Conservation (phyloP, 2,888 invertebrate genomes). For the Ryuthela nishihirai region DNA sequence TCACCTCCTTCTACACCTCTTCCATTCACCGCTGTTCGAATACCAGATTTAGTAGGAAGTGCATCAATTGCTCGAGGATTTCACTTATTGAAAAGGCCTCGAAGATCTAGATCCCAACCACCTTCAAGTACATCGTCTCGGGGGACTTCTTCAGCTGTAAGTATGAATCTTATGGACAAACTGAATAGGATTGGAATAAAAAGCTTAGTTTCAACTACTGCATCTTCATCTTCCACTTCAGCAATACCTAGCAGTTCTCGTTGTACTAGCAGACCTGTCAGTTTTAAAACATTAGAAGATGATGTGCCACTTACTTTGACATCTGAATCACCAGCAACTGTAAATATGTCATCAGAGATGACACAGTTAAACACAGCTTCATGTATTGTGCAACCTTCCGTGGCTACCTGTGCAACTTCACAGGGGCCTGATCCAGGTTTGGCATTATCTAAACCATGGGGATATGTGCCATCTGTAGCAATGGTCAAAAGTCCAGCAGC, state of each 20-base stretch:
- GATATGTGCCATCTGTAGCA: constrained; percentile 31
- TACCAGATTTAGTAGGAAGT: constrained; percentile 31
- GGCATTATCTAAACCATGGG: constrained; percentile 24
- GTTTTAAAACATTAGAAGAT: constrained; percentile 11
- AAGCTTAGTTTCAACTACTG: constrained; percentile 22
- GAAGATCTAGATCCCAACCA: constrained; percentile 25
- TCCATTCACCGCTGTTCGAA: constrained; percentile 29
- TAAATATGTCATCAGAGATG: neutral
- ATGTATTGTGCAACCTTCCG: neutral
- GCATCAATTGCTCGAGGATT: constrained; percentile 33
- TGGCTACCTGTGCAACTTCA: neutral
- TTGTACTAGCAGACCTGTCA: constrained; percentile 1
- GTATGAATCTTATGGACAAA: constrained; percentile 29
- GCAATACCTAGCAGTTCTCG: constrained; percentile 1
- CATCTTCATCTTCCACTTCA: neutral
- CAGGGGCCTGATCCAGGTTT: neutral
- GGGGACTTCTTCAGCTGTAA: constrained; percentile 17
- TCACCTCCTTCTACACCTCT: constrained; percentile 39
- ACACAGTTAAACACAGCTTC: neutral
- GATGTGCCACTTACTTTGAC: constrained; percentile 7
- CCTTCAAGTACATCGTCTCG: constrained; percentile 15
- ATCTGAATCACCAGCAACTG: neutral
- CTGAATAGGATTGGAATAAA: constrained; percentile 33
- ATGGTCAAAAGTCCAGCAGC: constrained; percentile 28
- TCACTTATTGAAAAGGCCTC: constrained; percentile 24